These are phyloP conservation scores for Thysanoteuthis rhombus DNA, from an alignment of 2,888 invertebrate species.

Conservation along the genomic window DNA sequence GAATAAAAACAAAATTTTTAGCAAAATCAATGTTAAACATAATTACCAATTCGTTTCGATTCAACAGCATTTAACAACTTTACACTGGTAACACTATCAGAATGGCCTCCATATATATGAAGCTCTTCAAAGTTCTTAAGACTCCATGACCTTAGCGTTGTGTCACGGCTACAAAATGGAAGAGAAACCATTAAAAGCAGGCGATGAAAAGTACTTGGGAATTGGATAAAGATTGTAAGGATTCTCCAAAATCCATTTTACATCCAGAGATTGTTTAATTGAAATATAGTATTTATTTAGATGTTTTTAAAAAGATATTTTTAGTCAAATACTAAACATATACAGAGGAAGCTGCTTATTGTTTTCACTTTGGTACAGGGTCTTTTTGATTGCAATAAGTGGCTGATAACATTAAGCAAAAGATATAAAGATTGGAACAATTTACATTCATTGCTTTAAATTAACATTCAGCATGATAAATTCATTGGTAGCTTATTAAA, in stretches of 20 bases:
- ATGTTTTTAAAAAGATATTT: neutral
- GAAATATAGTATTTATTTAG: neutral
- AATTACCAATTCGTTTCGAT: conserved; percentile 43
- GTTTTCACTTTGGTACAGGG: too few species aligned
- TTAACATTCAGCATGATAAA: too few species aligned
- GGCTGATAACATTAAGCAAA: too few species aligned
- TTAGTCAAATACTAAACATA: neutral
- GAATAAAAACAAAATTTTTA: neutral
- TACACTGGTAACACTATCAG: conserved; percentile 78
- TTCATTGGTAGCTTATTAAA: too few species aligned
- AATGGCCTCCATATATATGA: conserved; percentile 77
- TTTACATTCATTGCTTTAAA: too few species aligned
- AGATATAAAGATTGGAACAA: too few species aligned
- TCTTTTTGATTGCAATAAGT: too few species aligned
- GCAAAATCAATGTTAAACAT: neutral
- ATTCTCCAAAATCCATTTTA: neutral
- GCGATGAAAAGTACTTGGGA: neutral
- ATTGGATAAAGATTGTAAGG: neutral
- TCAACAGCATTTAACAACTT: conserved; percentile 55
- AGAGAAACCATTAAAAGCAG: neutral
- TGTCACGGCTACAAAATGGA: conserved; percentile 56
- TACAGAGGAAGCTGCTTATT: too few species aligned
- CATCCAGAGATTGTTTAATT: neutral
- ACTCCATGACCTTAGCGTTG: conserved; percentile 85
- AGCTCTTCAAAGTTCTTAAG: conserved; percentile 77